These are phyloP conservation scores for Conops quadrifasciatus DNA, from an alignment of 2,888 invertebrate genomes.

Conservation along the genomic window DNA sequence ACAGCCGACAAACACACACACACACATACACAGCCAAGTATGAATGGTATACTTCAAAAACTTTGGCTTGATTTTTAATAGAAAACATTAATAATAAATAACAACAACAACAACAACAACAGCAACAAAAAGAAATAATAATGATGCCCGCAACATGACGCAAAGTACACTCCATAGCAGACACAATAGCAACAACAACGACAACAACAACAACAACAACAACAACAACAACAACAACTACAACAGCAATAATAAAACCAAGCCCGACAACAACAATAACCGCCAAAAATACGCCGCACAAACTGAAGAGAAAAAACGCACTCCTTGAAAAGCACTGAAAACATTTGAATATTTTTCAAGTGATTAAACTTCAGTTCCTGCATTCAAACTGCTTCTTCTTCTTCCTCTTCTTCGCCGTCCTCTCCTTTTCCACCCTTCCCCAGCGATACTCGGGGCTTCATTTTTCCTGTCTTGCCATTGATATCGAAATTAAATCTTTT, in stretches of 20 bases:
- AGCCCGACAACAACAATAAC: constrained; percentile 13
- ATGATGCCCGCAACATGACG: constrained; percentile 13
- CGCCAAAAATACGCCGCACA: constrained; percentile 5
- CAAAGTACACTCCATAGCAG: not conserved
- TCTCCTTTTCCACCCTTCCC: not conserved
- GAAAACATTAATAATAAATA: constrained; percentile 30
- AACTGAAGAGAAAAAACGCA: constrained; percentile 14
- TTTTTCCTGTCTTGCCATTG: constrained; percentile 28
- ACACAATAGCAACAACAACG: not conserved
- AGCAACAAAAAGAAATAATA: constrained; percentile 9
- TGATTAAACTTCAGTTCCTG: constrained; percentile 31
- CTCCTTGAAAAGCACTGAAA: constrained; percentile 18
- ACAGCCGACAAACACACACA: not conserved
- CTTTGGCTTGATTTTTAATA: constrained; percentile 29
- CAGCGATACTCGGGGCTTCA: not conserved
- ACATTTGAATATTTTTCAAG: constrained; percentile 36
- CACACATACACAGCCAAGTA: constrained; percentile 4
- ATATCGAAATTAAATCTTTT: constrained; percentile 36
- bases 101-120: constrained; percentile 27
- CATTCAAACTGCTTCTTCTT: not conserved
- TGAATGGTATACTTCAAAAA: constrained; percentile 19
- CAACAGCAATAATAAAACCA: constrained; percentile 14
- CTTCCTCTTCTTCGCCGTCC: not conserved
- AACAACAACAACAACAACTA: not conserved
- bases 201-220: not conserved